Evolutionary conservation across 2,888 invertebrate species (phyloP).

Genomic region (Craniophora ligustri): DNA sequence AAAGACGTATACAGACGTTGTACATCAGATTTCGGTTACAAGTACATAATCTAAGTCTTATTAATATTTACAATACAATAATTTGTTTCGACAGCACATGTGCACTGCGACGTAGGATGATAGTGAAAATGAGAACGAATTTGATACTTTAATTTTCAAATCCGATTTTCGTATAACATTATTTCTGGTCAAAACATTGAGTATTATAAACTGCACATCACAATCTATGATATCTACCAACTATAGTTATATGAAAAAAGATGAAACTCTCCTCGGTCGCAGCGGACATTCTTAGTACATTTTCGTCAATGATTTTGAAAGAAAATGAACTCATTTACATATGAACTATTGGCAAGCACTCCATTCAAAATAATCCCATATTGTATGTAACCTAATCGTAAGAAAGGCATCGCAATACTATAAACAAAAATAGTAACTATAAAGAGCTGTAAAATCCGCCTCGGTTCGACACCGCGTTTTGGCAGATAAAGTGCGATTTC

Average conservation of each 20-base stretch:
- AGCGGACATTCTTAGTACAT: constrained; percentile 39
- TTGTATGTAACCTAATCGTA: constrained; percentile 43
- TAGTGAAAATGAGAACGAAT: constrained; percentile 31
- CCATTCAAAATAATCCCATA: constrained; percentile 39
- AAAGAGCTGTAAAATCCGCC: constrained; percentile 67
- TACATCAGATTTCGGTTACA: constrained; percentile 86
- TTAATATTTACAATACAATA: constrained; percentile 75
- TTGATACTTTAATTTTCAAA: constrained; percentile 40
- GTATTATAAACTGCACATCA: constrained; percentile 44
- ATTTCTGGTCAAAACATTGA: constrained; percentile 49
- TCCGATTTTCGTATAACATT: constrained; percentile 44
- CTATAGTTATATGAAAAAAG: constrained; percentile 37
- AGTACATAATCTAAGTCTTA: constrained; percentile 72
- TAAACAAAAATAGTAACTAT: constrained; percentile 65
- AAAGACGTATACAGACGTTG: constrained; percentile 87
- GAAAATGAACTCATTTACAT: constrained; percentile 38
- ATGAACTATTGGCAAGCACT: constrained; percentile 44
- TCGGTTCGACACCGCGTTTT: constrained; percentile 78
- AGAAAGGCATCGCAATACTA: constrained; percentile 47
- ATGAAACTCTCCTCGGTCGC: constrained; percentile 43
- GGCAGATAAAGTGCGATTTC: constrained; percentile 86
- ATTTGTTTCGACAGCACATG: constrained; percentile 51
- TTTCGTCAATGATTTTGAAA: constrained; percentile 40
- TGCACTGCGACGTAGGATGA: constrained; percentile 50
- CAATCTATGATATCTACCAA: constrained; percentile 41